Conservation (phyloP, 53 echinoderm and acorn worm genomes). For the Mesocentrotus franciscanus region DNA sequence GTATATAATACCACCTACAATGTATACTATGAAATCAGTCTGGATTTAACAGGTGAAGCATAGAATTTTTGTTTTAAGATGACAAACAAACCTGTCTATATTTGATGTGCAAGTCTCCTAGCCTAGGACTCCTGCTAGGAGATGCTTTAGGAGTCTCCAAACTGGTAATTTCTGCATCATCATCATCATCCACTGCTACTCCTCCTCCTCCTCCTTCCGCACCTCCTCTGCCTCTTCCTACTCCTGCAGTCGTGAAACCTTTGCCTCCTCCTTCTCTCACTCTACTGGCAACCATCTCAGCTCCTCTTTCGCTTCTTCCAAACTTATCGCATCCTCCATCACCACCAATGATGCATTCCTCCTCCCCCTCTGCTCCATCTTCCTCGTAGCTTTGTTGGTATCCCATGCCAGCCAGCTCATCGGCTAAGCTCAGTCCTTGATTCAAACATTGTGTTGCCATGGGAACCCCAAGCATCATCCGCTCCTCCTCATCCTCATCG, state of each 20-base stretch:
- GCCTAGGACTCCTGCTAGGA: slow-evolving; percentile 28
- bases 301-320: slow-evolving; percentile 29
- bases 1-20: too few species aligned
- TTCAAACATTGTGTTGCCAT: slow-evolving; percentile 49
- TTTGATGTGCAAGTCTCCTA: slow-evolving; percentile 15
- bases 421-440: slow-evolving; percentile 57
- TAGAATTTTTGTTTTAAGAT: neutral
- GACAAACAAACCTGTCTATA: slow-evolving; percentile 51
- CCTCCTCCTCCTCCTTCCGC: slow-evolving; percentile 9
- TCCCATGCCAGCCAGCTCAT: slow-evolving; percentile 59
- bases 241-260: neutral
- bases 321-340: neutral
- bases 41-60: neutral
- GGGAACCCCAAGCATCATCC: slow-evolving; percentile 52
- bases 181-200: slow-evolving; percentile 32
- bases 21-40: too few species aligned
- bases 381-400: slow-evolving; percentile 29
- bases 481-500: slow-evolving; percentile 54
- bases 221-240: neutral
- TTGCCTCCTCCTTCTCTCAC: slow-evolving; percentile 32
- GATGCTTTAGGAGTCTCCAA: slow-evolving; percentile 63
- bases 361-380: slow-evolving; percentile 45
- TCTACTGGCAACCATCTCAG: slow-evolving; percentile 41
- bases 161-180: slow-evolving; percentile 27
- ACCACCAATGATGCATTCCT: slow-evolving; percentile 1